Evolutionary conservation across 2,113 vertebrate genomes (phyloP), one percentile per base, ranked within the genome.

Genomic region (Psittacus erithacus): DNA sequence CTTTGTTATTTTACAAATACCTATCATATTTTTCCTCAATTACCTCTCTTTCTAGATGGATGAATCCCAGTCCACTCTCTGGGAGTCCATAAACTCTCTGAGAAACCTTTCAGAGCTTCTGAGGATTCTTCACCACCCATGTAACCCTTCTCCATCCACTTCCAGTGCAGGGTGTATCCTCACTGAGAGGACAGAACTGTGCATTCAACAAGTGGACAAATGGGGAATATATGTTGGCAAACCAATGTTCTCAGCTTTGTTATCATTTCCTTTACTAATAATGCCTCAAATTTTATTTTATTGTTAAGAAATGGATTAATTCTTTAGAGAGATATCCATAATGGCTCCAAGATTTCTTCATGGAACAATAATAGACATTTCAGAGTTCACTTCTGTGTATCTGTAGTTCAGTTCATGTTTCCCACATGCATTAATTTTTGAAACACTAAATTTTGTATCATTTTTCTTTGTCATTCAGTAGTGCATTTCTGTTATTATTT

Each of bases 201-300:
- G 1, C 15, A 13, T 65, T 60, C 57, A 85, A 33, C 3, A 27
- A 11, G 6, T 4, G 20, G 16, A 19, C 10, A 83, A 82, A 69
- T 7, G 12, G 44, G 47, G 33, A 64, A 39, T 27, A 73, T 39
- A 17, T 6, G 27, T 27, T n/a, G 41, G 9, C 62, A 5, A 49
- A 33, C 73, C 17, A 25, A 60, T 10, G 27, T 62, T 57, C 24
- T 44, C 6, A 52, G 44, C 5, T 90, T 78, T 69, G 33, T 71
- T 74, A 53, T 83, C 41, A 88, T 76, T 86, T 77, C 33, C 41
- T 90, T 86, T 60, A 76, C 11, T 88, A 82, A 82, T 64, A 93
- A 76, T 38, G 12, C 29, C 76, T 86, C 59, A 65, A 65, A 69
- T 83, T 80, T 67, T 41, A 23, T 52, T 76, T 76, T 65, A 88